A percentile compares a stretch with the other conserved stretches of the same genome.
Evolutionary conservation across 2,113 vertebrate species (phyloP).

Genomic region (Lamprotornis superbus): DNA sequence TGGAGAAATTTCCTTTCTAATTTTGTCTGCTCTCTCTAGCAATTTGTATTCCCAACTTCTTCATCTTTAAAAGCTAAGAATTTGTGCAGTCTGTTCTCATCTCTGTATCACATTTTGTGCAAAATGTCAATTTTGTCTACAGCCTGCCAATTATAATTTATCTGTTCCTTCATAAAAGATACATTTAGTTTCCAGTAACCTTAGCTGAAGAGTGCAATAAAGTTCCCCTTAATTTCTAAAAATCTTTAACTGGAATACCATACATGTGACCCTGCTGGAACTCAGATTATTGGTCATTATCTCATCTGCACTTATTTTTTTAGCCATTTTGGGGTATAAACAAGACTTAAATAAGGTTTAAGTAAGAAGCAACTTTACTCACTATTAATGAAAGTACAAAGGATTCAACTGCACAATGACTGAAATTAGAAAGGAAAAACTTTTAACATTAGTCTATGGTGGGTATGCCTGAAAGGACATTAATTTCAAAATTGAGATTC

Average conservation of each 20-base stretch:
- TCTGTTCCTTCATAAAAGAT: constrained; percentile 8
- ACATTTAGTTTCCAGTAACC: not conserved
- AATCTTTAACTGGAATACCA: not conserved
- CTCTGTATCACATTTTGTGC: not conserved
- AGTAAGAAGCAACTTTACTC: not conserved
- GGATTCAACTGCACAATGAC: not conserved
- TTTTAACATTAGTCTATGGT: not conserved
- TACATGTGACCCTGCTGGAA: not conserved
- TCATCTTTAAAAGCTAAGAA: not conserved
- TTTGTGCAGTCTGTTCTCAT: not conserved
- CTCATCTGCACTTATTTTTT: not conserved
- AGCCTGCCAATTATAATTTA: not conserved
- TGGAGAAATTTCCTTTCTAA: not conserved
- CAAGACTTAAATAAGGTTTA: not conserved
- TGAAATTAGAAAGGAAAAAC: not conserved
- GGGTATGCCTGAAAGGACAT: not conserved
- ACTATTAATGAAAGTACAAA: not conserved
- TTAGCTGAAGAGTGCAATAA: not conserved
- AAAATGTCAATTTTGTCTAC: constrained; percentile 1
- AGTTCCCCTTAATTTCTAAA: not conserved
- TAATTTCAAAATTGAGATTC: not conserved
- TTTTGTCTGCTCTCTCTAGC: not conserved
- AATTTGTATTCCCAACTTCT: not conserved
- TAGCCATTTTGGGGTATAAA: not conserved
- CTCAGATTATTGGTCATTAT: not conserved